Evolutionary conservation across 2,797 vertebrate genomes (phyloP).

Genomic region (Sebastes kiyomatsui): DNA sequence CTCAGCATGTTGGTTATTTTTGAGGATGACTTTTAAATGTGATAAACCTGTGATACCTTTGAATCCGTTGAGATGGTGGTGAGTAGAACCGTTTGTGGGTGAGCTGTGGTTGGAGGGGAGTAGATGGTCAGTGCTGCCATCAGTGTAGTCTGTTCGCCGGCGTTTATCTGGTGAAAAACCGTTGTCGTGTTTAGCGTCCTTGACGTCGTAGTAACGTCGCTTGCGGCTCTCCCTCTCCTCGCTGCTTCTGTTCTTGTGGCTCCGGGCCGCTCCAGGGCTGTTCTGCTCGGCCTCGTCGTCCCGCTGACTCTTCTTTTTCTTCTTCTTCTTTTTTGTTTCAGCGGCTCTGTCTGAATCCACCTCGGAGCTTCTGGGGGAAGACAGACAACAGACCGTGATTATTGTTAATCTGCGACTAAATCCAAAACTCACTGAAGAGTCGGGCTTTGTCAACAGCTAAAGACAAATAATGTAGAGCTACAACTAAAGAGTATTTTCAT

Average conservation of each 20-base stretch:
- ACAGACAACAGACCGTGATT: not conserved
- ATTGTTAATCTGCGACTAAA: not conserved
- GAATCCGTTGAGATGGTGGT: slow-evolving; percentile 68
- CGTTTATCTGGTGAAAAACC: slow-evolving; percentile 49
- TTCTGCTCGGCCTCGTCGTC: slow-evolving; percentile 68
- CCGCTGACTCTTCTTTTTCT: slow-evolving; percentile 85
- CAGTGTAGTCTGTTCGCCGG: slow-evolving; percentile 15
- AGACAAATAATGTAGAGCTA: not conserved
- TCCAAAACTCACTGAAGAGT: not conserved
- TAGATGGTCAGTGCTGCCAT: not conserved
- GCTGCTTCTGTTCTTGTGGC: slow-evolving; percentile 51
- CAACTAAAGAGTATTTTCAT: not conserved
- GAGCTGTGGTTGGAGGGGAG: slow-evolving; percentile 19
- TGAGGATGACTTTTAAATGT: not conserved
- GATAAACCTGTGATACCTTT: slow-evolving; percentile 55
- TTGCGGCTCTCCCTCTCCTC: slow-evolving; percentile 70
- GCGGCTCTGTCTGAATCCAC: slow-evolving; percentile 75
- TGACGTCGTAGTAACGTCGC: slow-evolving; percentile 35
- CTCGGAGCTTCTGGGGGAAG: slow-evolving; percentile 79
- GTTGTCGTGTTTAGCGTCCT: slow-evolving; percentile 51
- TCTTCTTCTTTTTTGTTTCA: slow-evolving; percentile 88
- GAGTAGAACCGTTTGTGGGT: slow-evolving; percentile 31
- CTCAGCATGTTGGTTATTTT: not conserved
- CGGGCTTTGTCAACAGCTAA: not conserved
- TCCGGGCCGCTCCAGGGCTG: slow-evolving; percentile 19